Conservation (phyloP, 2,797 vertebrate species). For the Ptychobarbus kaznakovi region DNA sequence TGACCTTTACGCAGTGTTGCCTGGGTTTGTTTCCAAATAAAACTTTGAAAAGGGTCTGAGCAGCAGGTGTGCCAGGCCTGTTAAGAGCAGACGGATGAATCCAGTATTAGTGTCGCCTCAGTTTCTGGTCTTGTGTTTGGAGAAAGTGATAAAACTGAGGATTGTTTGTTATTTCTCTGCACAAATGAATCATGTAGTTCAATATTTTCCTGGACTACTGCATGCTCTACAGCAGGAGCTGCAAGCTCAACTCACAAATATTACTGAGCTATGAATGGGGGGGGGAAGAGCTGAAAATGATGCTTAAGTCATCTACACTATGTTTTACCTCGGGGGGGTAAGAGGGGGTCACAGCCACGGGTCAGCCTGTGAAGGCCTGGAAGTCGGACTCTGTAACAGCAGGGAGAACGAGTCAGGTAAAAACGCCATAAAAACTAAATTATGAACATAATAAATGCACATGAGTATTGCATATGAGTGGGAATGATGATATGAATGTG, state of each 20-base stretch:
- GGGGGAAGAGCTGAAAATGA: neutral
- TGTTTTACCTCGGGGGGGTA: conserved; percentile 74
- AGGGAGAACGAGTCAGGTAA: conserved; percentile 70
- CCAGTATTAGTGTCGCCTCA: conserved; percentile 54
- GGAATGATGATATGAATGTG: neutral
- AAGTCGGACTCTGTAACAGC: conserved; percentile 86
- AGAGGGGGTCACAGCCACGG: conserved; percentile 66
- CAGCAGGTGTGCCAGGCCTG: conserved; percentile 73
- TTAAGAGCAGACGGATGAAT: conserved; percentile 66
- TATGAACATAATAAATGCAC: conserved; percentile 45
- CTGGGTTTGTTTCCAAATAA: conserved; percentile 64
- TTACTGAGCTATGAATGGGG: neutral
- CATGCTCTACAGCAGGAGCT: neutral
- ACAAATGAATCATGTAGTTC: neutral
- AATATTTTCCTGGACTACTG: conserved; percentile 7
- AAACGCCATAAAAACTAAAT: conserved; percentile 26
- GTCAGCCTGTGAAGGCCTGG: conserved; percentile 83
- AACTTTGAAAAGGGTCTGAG: conserved; percentile 74
- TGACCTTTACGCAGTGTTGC: conserved; percentile 57
- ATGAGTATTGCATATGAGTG: neutral
- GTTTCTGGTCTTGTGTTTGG: neutral
- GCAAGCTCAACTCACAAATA: neutral
- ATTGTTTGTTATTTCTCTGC: neutral
- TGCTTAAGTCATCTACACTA: conserved; percentile 51
- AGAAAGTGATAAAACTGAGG: neutral